phyloP scores from a whole-genome alignment of 2,113 vertebrate species.

The Lepus americanus region DNA sequence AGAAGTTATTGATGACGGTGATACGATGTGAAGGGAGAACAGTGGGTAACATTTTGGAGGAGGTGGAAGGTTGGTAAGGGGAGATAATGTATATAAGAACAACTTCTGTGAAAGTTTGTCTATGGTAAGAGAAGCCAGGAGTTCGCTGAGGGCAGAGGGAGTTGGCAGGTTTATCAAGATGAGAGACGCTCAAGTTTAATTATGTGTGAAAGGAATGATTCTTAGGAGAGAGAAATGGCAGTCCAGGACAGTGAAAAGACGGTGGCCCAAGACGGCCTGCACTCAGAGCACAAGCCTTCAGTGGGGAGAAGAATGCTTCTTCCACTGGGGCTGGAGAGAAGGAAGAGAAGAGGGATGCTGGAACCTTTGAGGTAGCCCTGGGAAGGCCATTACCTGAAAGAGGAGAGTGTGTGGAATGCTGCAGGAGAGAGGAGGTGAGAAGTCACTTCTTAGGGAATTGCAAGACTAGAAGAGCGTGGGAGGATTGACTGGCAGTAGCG shows the following conservation, averaged over 20 bases:
- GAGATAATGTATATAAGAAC: fast-evolving
- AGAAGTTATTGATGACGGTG: background rate
- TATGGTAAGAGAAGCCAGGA: background rate
- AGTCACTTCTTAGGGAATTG: background rate
- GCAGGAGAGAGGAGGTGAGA: background rate
- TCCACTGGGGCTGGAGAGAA: too few species aligned
- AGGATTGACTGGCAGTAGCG: background rate
- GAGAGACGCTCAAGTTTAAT: background rate
- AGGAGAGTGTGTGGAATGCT: background rate
- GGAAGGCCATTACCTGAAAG: background rate
- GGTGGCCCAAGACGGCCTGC: too few species aligned
- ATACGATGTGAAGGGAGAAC: background rate
- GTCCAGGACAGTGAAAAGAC: background rate
- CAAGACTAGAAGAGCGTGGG: background rate
- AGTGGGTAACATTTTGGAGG: background rate
- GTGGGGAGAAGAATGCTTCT: background rate
- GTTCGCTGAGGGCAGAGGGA: background rate
- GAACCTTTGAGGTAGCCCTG: background rate
- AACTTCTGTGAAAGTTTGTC: background rate
- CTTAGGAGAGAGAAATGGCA: background rate
- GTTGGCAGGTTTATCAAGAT: background rate
- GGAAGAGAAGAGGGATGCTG: background rate
- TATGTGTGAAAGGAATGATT: background rate
- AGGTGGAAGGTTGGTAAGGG: too few species aligned
- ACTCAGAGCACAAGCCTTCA: background rate